phyloP scores from a whole-genome alignment of 2,113 vertebrate species.

The Lepidothrix coronata region DNA sequence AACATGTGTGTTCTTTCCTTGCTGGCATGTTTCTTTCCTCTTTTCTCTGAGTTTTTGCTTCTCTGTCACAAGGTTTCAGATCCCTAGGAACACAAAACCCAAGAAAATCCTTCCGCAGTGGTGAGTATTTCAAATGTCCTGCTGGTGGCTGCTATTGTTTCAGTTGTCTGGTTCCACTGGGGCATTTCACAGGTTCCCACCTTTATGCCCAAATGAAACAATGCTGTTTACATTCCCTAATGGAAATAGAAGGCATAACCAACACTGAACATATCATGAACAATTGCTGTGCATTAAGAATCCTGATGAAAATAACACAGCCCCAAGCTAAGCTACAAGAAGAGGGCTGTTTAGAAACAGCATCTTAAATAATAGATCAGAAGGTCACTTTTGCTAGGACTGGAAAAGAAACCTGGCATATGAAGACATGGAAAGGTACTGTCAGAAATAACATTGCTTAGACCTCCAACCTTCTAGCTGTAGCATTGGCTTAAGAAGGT shows the following conservation, averaged over 20 bases:
- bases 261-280: background rate
- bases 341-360: slow-evolving; percentile 6
- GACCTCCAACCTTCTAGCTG: background rate
- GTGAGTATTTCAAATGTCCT: background rate
- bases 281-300: slow-evolving; percentile 27
- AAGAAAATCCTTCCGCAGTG: background rate
- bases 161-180: background rate
- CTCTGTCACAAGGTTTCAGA: background rate
- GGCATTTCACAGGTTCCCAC: background rate
- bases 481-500: background rate
- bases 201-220: background rate
- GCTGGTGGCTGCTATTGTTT: background rate
- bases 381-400: background rate
- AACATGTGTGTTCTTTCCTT: background rate
- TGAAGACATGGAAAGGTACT: background rate
- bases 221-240: background rate
- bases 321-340: slow-evolving; percentile 41
- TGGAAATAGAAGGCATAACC: background rate
- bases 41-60: background rate
- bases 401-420: background rate
- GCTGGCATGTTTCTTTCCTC: background rate
- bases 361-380: background rate
- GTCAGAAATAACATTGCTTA: background rate
- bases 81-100: background rate
- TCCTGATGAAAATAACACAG: slow-evolving; percentile 50